Conservation (phyloP, 2,113 vertebrate genomes). For the Leuciscus idus region DNA sequence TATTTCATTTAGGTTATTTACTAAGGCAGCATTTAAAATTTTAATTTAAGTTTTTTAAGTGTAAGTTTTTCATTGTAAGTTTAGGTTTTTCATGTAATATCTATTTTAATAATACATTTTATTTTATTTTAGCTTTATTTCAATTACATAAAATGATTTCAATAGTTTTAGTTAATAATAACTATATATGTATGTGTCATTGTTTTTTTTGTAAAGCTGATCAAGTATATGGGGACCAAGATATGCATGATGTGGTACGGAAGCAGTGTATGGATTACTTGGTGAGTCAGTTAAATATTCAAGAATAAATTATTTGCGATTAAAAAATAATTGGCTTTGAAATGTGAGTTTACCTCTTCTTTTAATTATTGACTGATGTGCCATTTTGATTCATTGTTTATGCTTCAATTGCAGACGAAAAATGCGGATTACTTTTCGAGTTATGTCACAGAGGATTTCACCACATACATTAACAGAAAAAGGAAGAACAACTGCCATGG, state of each 20-base stretch:
- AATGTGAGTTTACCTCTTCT: neutral
- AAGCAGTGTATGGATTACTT: constrained; percentile 93
- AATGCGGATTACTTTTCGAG: constrained; percentile 94
- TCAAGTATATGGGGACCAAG: constrained; percentile 90
- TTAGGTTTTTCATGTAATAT: neutral
- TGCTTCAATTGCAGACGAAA: constrained; percentile 81
- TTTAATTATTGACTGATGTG: neutral
- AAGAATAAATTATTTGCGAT: neutral
- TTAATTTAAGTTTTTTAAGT: neutral
- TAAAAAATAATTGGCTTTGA: neutral
- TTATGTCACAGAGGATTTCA: constrained; percentile 94
- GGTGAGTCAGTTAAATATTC: constrained; percentile 73
- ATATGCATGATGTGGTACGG: constrained; percentile 90
- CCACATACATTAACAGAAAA: constrained; percentile 94
- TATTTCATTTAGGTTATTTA: too few relatives aligned
- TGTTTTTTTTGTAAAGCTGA: constrained; percentile 75
- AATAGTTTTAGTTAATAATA: too few relatives aligned
- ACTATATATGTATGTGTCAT: neutral
- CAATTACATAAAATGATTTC: too few relatives aligned
- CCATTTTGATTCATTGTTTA: neutral
- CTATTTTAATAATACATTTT: too few relatives aligned
- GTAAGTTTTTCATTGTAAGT: neutral
- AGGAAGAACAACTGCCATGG: constrained; percentile 94
- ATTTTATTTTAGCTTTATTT: too few relatives aligned
- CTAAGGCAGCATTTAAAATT: too few relatives aligned